Evolutionary conservation across 2,113 vertebrate species (phyloP).

Genomic region (Lophura nycthemera): DNA sequence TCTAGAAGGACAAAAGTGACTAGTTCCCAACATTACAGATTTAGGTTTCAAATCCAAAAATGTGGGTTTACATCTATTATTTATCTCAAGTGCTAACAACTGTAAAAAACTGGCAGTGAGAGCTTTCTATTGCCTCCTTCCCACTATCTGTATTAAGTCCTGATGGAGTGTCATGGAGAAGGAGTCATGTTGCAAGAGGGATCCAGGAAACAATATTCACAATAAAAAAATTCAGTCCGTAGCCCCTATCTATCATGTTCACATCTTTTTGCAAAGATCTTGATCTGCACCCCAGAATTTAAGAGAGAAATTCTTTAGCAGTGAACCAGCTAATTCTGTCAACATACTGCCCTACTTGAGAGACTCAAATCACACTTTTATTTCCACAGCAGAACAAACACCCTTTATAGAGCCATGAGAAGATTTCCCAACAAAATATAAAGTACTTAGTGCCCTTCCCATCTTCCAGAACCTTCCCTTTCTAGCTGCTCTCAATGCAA

Average conservation of each 20-base stretch:
- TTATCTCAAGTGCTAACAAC: neutral
- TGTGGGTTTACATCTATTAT: neutral
- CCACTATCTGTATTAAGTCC: neutral
- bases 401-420: neutral
- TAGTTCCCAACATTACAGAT: neutral
- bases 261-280: neutral
- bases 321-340: neutral
- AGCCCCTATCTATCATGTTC: neutral
- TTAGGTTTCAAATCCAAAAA: neutral
- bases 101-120: neutral
- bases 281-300: neutral
- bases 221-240: accelerated
- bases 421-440: neutral
- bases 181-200: neutral
- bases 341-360: neutral
- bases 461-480: neutral
- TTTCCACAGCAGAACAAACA: neutral
- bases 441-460: neutral
- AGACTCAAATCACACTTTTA: neutral
- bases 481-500: neutral
- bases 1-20: neutral
- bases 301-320: neutral
- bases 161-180: neutral
- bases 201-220: neutral
- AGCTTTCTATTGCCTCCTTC: neutral